Base-by-base conservation (phyloP, 2,888 invertebrate genomes). In the Drosophila mimetica region DNA sequence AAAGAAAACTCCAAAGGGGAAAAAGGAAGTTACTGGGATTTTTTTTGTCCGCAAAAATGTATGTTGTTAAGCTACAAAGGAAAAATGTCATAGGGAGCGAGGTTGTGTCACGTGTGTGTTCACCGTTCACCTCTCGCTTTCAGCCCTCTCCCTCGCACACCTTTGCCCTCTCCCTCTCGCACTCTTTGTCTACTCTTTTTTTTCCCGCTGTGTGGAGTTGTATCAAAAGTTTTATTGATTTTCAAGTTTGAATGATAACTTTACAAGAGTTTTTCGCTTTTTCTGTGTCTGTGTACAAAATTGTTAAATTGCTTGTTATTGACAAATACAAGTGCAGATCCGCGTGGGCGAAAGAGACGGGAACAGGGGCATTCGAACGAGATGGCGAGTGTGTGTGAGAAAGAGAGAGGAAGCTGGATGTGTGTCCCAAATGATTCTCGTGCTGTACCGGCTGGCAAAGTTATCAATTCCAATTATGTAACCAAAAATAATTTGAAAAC, bases 211-310 rank as follows among this genome's bases (percentile, higher is more conserved):
- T 18, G 25, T 46, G 32, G 65, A 58, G 44, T 75, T 77, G 76
- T 74, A 76, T 76, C 60, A 79, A 84, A 87, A 85, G 79, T 83
- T 83, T 86, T 83, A 83, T 83, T 83, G 83, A 83, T 83, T 83
- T 88, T 88, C 83, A 83, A 83, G 75, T 83, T 87, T 88, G 86
- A 83, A 83, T 83, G 83, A 83, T 83, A 88, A 85, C 86, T 88
- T 83, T 75, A 77, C 71, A 79, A 86, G 83, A 86, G 86, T 83
- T 83, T 79, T 75, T 72, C 63, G 81, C 71, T 67, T 74, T 76
- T 81, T 48, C 34, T 41, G 54, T 73, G 61, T 74, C 61, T 57
- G 67, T 71, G 61, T 59, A 52, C 65, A 57, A 83, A 83, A 88
- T 83, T 83, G 83, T 83, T 83, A 88, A 83, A 83, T 83, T 88